phyloP scores from a whole-genome alignment of 2,113 vertebrate species.

The Candoia aspera region DNA sequence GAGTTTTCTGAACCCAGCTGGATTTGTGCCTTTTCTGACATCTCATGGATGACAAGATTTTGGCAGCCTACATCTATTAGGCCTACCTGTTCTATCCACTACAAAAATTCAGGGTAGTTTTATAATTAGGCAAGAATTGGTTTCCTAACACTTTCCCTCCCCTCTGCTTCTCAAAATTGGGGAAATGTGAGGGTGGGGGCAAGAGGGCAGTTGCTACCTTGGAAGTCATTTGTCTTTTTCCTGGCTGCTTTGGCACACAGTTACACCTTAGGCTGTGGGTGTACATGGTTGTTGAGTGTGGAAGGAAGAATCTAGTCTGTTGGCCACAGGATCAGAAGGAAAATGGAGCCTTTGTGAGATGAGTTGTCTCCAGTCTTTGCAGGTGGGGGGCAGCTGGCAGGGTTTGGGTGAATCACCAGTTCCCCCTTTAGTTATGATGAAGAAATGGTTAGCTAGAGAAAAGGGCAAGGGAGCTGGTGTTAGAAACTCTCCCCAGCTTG shows the following conservation, averaged over 20 bases:
- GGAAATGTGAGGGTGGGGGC: background rate
- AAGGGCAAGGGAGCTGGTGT: background rate
- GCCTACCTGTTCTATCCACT: background rate
- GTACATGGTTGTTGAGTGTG: background rate
- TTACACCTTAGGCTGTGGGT: background rate
- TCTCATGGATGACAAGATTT: background rate
- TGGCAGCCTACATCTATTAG: background rate
- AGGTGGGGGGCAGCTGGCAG: background rate
- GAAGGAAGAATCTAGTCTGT: background rate
- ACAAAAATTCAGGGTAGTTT: background rate
- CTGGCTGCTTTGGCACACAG: background rate
- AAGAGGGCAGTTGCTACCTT: background rate
- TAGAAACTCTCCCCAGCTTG: background rate
- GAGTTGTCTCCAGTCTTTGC: background rate
- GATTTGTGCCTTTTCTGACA: background rate
- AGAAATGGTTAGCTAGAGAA: background rate
- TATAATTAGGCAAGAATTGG: background rate
- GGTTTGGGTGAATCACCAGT: background rate
- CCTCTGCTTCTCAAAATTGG: background rate
- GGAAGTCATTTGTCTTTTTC: background rate
- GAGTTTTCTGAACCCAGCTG: background rate
- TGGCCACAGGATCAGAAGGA: background rate
- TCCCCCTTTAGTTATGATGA: background rate
- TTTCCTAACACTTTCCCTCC: background rate
- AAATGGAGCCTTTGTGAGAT: background rate